Evolutionary conservation across 2,797 vertebrate species (phyloP), one percentile per base, ranked within the genome.

Genomic region (Peromyscus eremicus): DNA sequence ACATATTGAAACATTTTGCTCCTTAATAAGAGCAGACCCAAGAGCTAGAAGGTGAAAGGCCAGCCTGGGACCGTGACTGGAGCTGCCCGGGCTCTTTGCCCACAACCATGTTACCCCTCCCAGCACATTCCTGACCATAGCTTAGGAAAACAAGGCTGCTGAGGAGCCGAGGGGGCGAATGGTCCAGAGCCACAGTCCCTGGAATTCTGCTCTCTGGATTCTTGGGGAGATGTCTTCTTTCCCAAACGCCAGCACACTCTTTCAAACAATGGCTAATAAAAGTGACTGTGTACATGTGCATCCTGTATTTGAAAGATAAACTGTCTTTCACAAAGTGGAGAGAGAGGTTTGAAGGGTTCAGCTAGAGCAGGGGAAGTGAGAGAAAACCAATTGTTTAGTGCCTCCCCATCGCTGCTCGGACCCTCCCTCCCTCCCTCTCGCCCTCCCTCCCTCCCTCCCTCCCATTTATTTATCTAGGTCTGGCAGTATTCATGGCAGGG

Each of bases 1-100:
- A 99, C 99, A 99, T 99, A 99, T 99, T 99, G 99, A 99, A 99
- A 99, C 99, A 99, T 99, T 99, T 99, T 99, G 99, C 99, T 99
- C 99, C 99, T 99, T 99, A 99, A 99, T 99, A 99, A 99, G 99
- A 99, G 99, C 99, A 99, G 99, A 99, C 99, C 98, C 99, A 99
- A 99, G 99, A 99, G 99, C 99, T 98, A 86, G 98, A 94, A 99
- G 99, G 99, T 99, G 99, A 99, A 99, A 99, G 99, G 99, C 99
- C 99, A 99, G 98, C 98, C 97, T 96, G 99, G 99, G 99, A 99
- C 99, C 99, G 98, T 99, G 99, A 99, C 99, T 99, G 98, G 98
- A 99, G 99, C 98, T 97, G 97, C 97, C 98, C 97, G 98, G 98
- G 98, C 98, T 98, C 83, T 1, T 94, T 6, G 70, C 95, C 93